A percentile compares a stretch with the other conserved stretches of the same genome.
Conservation (phyloP, 1,140 invertebrate genomes). For the Apis florea region DNA sequence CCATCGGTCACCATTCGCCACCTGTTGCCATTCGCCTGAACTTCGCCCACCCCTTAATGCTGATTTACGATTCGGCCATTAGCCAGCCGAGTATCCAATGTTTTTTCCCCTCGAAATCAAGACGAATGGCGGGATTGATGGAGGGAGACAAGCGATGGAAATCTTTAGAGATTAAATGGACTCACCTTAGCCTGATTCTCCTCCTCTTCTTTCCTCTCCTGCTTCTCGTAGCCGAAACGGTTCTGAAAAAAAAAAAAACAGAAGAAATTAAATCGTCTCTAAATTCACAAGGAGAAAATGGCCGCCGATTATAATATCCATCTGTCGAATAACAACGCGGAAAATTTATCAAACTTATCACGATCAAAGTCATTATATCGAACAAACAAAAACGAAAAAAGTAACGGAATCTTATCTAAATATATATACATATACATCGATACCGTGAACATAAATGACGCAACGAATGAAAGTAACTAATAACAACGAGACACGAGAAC, state of each 20-base stretch:
- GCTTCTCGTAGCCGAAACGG: slow-evolving; percentile 66
- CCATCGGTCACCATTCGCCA: slow-evolving; percentile 56
- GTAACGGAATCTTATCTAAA: too few relatives aligned
- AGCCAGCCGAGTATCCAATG: background rate
- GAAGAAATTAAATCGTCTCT: slow-evolving; percentile 15
- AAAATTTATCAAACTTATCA: too few relatives aligned
- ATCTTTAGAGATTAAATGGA: slow-evolving; percentile 1
- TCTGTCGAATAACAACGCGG: too few relatives aligned
- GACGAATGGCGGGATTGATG: slow-evolving; percentile 38
- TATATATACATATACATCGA: background rate
- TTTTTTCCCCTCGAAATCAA: background rate
- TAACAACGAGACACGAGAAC: slow-evolving; percentile 6
- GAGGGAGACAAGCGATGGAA: slow-evolving; percentile 8
- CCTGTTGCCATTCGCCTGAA: slow-evolving; percentile 61
- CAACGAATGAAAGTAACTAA: slow-evolving; percentile 61
- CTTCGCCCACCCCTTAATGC: slow-evolving; percentile 22
- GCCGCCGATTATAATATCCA: too few relatives aligned
- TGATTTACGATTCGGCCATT: slow-evolving; percentile 46
- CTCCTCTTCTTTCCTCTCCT: slow-evolving; percentile 67
- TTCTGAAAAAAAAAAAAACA: slow-evolving; percentile 61
- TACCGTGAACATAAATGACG: slow-evolving; percentile 33
- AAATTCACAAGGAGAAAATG: too few relatives aligned
- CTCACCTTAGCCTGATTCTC: slow-evolving; percentile 73
- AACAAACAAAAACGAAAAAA: too few relatives aligned
- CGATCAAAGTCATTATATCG: too few relatives aligned